Base-by-base conservation (phyloP, 2,888 invertebrate species). In the Petrolisthes cinctipes region DNA sequence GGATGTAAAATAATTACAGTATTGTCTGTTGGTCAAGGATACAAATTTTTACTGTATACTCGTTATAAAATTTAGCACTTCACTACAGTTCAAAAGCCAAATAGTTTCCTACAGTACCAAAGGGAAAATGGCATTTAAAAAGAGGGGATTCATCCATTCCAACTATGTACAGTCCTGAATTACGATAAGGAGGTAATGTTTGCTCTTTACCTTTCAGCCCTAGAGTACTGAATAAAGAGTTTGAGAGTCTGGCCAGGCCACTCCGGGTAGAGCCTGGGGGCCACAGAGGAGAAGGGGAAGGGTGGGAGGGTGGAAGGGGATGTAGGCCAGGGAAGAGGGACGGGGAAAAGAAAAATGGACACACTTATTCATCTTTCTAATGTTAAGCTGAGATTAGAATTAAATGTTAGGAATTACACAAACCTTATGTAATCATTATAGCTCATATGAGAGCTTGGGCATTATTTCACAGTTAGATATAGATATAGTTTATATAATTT, bases 181-280 rank as follows among this genome's bases (percentile, higher is more conserved):
- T 71, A 71, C 71, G 71, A 71, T 20, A 71, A 71, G 71, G 20
- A n/a, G 14, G 71, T n/a, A 71, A 71, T 20, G n/a, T n/a, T 6
- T 11, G 71, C 71, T 87, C 82, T 83, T 90, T 90, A 90, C 90
- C 90, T 90, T 86, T 87, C 73, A 90, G 87, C 68, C 90, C 90
- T 82, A 90, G 85, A 54, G 90, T 89, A 89, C 83, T 89, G 89
- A 90, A 90, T 85, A 90, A 86, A 85, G 90, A 89, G 86, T 87
- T 90, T 82, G 89, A 89, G 79, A 90, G 89, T 81, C 87, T 89
- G 83, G 90, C 90, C 76, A 90, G 71, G 57, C 90, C 90, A 83
- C 89, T 89, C 80, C 88, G 89, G 61, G 90, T 78, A 66, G 88
- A 85, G 86, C 88, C 90, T 90, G 86, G 79, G 73, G 54, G 75